Evolutionary conservation across 92 coral and sea anemone species (phyloP).

Genomic region (Bergia sp.): DNA sequence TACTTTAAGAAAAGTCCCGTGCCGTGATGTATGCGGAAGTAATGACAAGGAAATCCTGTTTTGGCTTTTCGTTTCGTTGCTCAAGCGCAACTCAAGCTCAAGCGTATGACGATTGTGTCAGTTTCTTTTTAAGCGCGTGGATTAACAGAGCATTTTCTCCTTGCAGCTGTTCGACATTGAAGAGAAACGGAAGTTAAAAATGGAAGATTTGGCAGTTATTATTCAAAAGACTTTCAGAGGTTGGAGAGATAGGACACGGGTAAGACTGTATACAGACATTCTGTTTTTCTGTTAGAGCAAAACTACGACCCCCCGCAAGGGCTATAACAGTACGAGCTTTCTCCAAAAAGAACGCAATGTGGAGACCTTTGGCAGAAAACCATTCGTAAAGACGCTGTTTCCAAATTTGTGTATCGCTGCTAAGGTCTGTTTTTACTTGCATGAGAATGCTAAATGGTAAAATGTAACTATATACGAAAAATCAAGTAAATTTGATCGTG

Average conservation of each 20-base stretch:
- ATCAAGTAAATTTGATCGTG: not conserved
- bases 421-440: no score
- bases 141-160: conserved; percentile 15
- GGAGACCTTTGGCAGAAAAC: not conserved
- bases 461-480: no score
- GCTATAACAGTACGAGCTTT: not conserved
- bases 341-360: not conserved
- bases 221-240: conserved; percentile 95
- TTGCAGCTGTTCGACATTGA: conserved; percentile 90
- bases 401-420: not conserved
- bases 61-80: no score
- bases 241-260: conserved; percentile 82
- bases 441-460: no score
- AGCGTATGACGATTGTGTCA: not conserved
- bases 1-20: no score
- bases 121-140: not conserved
- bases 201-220: conserved; percentile 88
- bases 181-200: conserved; percentile 81
- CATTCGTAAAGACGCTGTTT: no score
- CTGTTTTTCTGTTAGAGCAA: not conserved
- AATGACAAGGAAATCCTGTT: no score
- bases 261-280: conserved; percentile 1
- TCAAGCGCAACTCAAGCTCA: no score
- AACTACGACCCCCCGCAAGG: not conserved
- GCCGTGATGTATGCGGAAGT: no score